Evolutionary conservation across 2,797 vertebrate genomes (phyloP).

Genomic region (Cyprinodon diabolis): DNA sequence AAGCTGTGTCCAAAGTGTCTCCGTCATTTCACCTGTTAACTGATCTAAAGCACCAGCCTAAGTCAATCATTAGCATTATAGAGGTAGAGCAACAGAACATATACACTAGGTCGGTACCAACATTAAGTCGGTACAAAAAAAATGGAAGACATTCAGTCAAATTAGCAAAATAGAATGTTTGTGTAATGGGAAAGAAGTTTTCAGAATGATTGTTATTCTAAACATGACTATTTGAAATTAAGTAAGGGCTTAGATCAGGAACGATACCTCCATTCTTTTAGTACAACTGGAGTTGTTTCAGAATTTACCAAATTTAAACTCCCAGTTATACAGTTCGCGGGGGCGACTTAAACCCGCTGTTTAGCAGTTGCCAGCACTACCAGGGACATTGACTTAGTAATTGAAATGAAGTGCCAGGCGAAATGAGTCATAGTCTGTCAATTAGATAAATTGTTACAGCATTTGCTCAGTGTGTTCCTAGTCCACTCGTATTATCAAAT

Average conservation of each 20-base stretch:
- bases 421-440: conserved; percentile 70
- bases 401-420: conserved; percentile 56
- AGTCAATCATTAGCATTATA: too few relatives aligned
- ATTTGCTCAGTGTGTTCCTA: conserved; percentile 57
- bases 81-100: too few relatives aligned
- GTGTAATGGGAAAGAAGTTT: neutral
- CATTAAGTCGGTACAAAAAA: too few relatives aligned
- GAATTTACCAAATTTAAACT: conserved; percentile 2
- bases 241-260: neutral
- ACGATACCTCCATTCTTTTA: neutral
- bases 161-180: neutral
- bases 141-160: too few relatives aligned
- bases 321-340: neutral
- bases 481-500: conserved; percentile 67
- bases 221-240: neutral
- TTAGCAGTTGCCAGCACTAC: conserved; percentile 18
- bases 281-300: neutral
- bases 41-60: too few relatives aligned
- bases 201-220: neutral
- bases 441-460: conserved; percentile 70
- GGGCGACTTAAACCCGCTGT: conserved; percentile 12
- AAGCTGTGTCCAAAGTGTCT: too few relatives aligned
- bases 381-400: conserved; percentile 30
- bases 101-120: too few relatives aligned
- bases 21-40: too few relatives aligned